Evolutionary conservation across 2,888 invertebrate species (phyloP).

Genomic region (Epirrhoe tristata): DNA sequence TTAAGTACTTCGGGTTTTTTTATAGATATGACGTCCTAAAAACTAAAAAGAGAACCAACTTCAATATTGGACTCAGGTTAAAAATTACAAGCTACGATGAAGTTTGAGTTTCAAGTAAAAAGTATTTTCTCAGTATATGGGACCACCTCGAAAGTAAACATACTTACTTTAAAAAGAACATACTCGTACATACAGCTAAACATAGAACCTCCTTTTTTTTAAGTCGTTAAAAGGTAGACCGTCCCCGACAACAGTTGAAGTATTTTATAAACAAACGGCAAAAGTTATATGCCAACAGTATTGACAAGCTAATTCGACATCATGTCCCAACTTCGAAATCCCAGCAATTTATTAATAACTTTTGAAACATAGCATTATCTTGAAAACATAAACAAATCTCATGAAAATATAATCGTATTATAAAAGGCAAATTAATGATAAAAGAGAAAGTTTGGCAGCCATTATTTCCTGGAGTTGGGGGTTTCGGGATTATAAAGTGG

Average conservation of each 20-base stretch:
- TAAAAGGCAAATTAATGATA: slow-evolving; percentile 62
- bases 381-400: slow-evolving; percentile 53
- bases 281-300: not conserved
- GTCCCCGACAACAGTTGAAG: too few relatives aligned
- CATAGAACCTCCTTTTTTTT: too few relatives aligned
- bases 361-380: slow-evolving; percentile 25
- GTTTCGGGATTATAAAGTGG: slow-evolving; percentile 30
- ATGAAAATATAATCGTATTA: slow-evolving; percentile 60
- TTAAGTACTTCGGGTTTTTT: not conserved
- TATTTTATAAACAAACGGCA: too few relatives aligned
- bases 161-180: too few relatives aligned
- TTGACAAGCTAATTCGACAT: slow-evolving; percentile 11
- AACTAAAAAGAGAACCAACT: too few relatives aligned
- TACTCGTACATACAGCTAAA: too few relatives aligned
- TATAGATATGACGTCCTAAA: not conserved
- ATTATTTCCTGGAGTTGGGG: slow-evolving; percentile 29
- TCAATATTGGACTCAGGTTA: too few relatives aligned
- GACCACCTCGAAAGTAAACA: too few relatives aligned
- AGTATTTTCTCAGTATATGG: too few relatives aligned
- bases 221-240: too few relatives aligned
- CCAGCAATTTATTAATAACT: slow-evolving; percentile 16
- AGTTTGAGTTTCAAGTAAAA: too few relatives aligned
- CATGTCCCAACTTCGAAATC: slow-evolving; percentile 13
- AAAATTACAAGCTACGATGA: too few relatives aligned
- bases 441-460: slow-evolving; percentile 49